Conservation (phyloP, 2,797 vertebrate genomes). For the Poecilia velifera region DNA sequence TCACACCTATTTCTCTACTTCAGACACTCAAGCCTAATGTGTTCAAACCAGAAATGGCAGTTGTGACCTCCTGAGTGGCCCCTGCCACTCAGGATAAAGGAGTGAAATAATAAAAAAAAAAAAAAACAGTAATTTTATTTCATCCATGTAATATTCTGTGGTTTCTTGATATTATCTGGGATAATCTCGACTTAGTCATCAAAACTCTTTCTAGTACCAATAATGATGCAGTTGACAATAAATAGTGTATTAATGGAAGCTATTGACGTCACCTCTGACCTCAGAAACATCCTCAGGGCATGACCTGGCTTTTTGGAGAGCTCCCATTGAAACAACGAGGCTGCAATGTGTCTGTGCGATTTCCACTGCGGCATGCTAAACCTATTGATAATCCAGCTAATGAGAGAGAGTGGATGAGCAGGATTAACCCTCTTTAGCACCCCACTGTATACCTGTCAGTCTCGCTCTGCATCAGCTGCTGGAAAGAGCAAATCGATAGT, state of each 20-base stretch:
- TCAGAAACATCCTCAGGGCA: conserved; percentile 67
- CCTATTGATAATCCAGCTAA: conserved; percentile 88
- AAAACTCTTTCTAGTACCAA: conserved; percentile 35
- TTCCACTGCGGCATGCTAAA: conserved; percentile 81
- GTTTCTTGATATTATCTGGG: conserved; percentile 2
- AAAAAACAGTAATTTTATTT: neutral
- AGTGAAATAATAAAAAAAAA: neutral
- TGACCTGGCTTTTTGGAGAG: conserved; percentile 44
- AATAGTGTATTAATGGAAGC: conserved; percentile 89
- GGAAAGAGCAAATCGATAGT: conserved; percentile 66
- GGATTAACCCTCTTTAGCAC: conserved; percentile 88
- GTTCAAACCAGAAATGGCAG: conserved; percentile 51
- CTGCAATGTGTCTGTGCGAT: conserved; percentile 82
- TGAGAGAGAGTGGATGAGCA: conserved; percentile 81
- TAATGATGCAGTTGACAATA: conserved; percentile 87
- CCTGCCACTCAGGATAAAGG: conserved; percentile 28
- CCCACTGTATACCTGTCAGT: conserved; percentile 62
- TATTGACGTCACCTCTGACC: conserved; percentile 92
- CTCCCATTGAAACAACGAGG: conserved; percentile 73
- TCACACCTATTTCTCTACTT: conserved; percentile 66
- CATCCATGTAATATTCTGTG: neutral
- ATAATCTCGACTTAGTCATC: neutral
- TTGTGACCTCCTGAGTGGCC: conserved; percentile 50
- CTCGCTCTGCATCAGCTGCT: conserved; percentile 48
- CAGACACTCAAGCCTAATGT: conserved; percentile 50